Conservation (phyloP, 1,140 invertebrate genomes). For the Zaprionus gabonicus region DNA sequence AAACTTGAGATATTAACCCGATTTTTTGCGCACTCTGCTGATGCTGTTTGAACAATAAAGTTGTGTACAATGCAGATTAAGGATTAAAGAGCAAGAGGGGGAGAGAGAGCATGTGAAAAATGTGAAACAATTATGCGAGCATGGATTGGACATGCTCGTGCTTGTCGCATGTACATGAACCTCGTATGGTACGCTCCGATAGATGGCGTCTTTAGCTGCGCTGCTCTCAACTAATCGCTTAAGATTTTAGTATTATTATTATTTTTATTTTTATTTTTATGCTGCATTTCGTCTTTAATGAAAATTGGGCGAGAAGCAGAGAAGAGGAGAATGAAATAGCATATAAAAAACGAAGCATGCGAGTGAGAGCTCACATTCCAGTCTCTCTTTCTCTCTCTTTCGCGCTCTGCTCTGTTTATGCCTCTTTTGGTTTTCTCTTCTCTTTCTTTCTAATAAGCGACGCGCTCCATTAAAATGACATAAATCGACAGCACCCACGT, state of each 20-base stretch:
- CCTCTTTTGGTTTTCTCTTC: background rate
- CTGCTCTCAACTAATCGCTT: constrained; percentile 2
- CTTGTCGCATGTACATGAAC: background rate
- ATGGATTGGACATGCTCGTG: background rate
- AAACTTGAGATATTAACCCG: constrained; percentile 9
- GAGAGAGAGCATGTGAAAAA: background rate
- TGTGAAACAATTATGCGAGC: background rate
- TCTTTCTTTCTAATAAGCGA: constrained; percentile 15
- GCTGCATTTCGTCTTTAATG: constrained; percentile 2
- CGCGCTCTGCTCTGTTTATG: background rate
- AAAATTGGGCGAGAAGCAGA: background rate
- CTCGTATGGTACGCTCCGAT: background rate
- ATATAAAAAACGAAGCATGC: constrained; percentile 17
- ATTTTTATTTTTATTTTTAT: background rate
- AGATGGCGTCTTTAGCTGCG: background rate
- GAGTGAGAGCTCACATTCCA: background rate
- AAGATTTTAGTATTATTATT: constrained; percentile 3
- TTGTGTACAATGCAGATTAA: background rate
- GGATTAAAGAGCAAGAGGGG: constrained; percentile 5
- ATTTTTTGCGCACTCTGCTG: constrained; percentile 1
- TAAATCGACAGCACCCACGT: constrained; percentile 54
- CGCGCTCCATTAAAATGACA: constrained; percentile 53
- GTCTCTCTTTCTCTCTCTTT: background rate
- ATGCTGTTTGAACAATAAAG: background rate
- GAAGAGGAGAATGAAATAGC: background rate